These are phyloP conservation scores for Noturus placidus DNA, from an alignment of 2,113 vertebrate species.

Conservation along the genomic window DNA sequence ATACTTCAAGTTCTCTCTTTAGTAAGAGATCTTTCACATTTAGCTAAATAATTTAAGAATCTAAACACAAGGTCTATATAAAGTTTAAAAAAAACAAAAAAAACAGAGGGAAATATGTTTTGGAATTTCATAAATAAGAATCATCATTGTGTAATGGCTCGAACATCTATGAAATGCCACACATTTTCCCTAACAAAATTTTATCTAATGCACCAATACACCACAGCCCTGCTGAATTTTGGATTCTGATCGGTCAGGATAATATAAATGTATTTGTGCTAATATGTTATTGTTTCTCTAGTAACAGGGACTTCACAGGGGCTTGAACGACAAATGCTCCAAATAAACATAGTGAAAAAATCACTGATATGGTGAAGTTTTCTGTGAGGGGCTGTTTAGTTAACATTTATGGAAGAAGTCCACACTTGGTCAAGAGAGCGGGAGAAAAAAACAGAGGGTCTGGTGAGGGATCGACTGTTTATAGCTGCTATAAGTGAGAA, in stretches of 20 bases:
- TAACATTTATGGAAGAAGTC: not conserved
- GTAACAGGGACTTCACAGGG: not conserved
- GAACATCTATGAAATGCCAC: not conserved
- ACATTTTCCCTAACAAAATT: not conserved
- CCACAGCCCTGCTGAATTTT: not conserved
- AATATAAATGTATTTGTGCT: not conserved
- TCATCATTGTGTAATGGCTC: not conserved
- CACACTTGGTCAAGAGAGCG: not conserved
- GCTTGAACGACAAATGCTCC: not conserved
- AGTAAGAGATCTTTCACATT: too few relatives aligned
- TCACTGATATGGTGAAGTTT: not conserved
- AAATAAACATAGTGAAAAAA: not conserved
- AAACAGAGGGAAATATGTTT: not conserved
- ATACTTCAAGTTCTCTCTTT: too few relatives aligned
- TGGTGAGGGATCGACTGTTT: not conserved
- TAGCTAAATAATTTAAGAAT: not conserved
- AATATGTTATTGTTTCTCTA: not conserved
- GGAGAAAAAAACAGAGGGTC: not conserved
- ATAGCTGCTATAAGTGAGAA: not conserved
- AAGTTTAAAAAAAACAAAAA: not conserved
- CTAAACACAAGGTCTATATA: not conserved
- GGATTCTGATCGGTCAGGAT: not conserved
- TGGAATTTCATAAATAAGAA: not conserved
- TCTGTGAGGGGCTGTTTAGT: not conserved
- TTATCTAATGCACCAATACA: not conserved